Conservation (phyloP, 2,888 invertebrate species). For the Chrysolina americana region DNA sequence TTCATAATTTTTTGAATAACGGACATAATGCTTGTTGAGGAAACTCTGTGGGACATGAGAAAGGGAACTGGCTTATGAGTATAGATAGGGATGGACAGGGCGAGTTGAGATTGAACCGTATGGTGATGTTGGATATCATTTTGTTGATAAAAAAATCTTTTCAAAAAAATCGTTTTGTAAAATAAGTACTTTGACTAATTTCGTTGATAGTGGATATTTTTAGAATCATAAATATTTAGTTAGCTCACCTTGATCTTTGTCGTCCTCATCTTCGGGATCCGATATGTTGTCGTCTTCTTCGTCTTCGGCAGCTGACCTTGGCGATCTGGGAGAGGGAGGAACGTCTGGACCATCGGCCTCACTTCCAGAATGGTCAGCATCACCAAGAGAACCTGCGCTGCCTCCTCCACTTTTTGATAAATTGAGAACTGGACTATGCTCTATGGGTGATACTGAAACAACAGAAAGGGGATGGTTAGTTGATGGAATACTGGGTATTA, state of each 20-base stretch:
- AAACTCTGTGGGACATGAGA: no score
- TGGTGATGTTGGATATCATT: no score
- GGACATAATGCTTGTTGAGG: no score
- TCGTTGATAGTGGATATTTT: no score
- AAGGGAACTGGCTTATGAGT: no score
- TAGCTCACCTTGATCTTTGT: constrained; percentile 83
- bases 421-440: constrained; percentile 93
- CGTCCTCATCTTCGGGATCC: constrained; percentile 89
- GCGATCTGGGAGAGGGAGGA: constrained; percentile 74
- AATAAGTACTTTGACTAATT: no score
- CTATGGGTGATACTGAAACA: constrained; percentile 81
- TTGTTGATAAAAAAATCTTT: no score
- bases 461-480: constrained; percentile 33
- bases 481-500: not conserved
- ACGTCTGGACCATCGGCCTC: constrained; percentile 77
- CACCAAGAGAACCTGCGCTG: constrained; percentile 77
- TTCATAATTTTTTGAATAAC: no score
- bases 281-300: constrained; percentile 91
- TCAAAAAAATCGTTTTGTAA: no score
- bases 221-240: no score
- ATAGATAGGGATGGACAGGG: no score
- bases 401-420: constrained; percentile 91
- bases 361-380: constrained; percentile 77
- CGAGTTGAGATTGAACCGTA: no score
- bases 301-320: constrained; percentile 80